Conservation (phyloP, 2,113 vertebrate species). For the Oncorhynchus nerka region DNA sequence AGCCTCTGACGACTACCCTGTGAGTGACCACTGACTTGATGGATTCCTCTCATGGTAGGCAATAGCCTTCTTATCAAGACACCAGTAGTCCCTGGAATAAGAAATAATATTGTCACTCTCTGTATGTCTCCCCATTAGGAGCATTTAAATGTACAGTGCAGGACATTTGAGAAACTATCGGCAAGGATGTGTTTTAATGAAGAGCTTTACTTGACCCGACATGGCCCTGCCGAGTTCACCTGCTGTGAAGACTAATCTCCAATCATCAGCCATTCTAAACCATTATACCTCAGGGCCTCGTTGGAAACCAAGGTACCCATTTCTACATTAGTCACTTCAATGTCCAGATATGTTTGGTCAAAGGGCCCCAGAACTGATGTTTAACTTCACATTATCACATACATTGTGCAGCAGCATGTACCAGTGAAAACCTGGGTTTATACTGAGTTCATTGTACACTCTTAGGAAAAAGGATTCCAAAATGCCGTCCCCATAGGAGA, state of each 20-base stretch:
- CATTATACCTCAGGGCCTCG: constrained; percentile 45
- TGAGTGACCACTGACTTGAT: constrained; percentile 23
- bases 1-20: constrained; percentile 8
- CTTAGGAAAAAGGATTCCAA: too few relatives aligned
- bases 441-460: not conserved
- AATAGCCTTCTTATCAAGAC: constrained; percentile 19
- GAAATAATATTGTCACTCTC: constrained; percentile 33
- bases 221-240: constrained; percentile 14
- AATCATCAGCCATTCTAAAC: constrained; percentile 40
- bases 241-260: constrained; percentile 49
- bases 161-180: constrained; percentile 31
- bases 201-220: constrained; percentile 43
- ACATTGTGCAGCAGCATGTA: constrained; percentile 18
- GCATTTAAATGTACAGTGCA: constrained; percentile 43
- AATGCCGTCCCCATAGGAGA: too few relatives aligned
- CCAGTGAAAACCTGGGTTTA: not conserved
- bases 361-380: constrained; percentile 15
- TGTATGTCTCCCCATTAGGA: constrained; percentile 47
- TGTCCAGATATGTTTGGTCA: constrained; percentile 11
- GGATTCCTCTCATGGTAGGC: constrained; percentile 33
- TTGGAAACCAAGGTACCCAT: constrained; percentile 37
- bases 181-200: constrained; percentile 29
- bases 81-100: constrained; percentile 24
- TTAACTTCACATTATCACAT: constrained; percentile 49
- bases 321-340: constrained; percentile 44